Base-by-base conservation (phyloP, 2,888 invertebrate species). In the Scaptodrosophila latifasciaeformis region DNA sequence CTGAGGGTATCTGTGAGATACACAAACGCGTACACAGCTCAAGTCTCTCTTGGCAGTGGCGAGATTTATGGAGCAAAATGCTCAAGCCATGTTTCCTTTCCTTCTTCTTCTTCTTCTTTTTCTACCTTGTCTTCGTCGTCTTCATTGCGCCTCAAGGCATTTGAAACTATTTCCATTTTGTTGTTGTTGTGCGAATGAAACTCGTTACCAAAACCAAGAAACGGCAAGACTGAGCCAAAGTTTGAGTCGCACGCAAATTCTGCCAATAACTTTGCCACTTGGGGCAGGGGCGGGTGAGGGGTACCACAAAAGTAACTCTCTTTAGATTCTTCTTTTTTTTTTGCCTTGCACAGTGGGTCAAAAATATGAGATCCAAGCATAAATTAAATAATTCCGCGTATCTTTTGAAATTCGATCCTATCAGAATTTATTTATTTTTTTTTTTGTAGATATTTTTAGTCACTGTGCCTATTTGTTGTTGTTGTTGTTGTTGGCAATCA, bases 31-130 rank as follows among this genome's bases (percentile, higher is more conserved):
- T 19, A 29, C 19, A 19, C 19, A 35, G 21, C 27, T 27, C 15
- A 12, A 13, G 27, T 12, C 24, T 2, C 19, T 43, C 56, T 49
- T 55, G 27, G 27, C 27, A 27, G 3, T 62, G 62, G 59, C 59
- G 62, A 80, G 80, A 74, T 74, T 74, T 74, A 74, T 74, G 78
- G 78, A 77, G 75, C 78, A 80, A 77, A 77, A 63, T 59, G 46
- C 21, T 37, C 34, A 17, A 34, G 27, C 34, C 12, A 7, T 17
- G 7, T 5, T 12, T 29, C 43, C 31, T 7, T 13, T 17, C 10
- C 30, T 19, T 9, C 7, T 9, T 27, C 18, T 24, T 15, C 49
- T 52, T 34, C 40, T 53, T 50, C 51, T 40, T 46, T 37, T 37
- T 4, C 10, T 29, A 29, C 29, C 10, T 31, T 31, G 31, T 2